Evolutionary conservation across 2,888 invertebrate species (phyloP).

Genomic region (Heterodera filipjevi): DNA sequence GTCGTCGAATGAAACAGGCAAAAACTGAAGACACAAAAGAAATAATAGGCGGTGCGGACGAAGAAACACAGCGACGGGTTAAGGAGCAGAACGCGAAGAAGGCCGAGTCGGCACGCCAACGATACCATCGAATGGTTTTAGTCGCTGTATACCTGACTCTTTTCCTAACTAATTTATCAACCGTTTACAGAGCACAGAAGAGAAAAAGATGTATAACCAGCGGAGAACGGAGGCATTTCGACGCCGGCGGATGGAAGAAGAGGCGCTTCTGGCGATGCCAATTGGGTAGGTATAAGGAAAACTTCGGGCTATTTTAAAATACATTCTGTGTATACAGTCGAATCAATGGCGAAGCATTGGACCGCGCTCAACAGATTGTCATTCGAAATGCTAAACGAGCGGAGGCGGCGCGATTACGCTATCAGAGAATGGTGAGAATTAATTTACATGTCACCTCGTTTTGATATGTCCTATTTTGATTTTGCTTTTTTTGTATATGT

Average conservation of each 20-base stretch:
- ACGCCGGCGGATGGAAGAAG: conserved; percentile 60
- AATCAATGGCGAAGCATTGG: conserved; percentile 60
- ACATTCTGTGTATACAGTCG: conserved; percentile 38
- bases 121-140: conserved; percentile 38
- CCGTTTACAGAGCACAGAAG: conserved; percentile 44
- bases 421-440: conserved; percentile 48
- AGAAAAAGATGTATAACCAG: conserved; percentile 62
- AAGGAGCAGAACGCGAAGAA: conserved; percentile 62
- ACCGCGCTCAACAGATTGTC: conserved; percentile 63
- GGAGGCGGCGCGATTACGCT: conserved; percentile 60
- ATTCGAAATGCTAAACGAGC: conserved; percentile 62
- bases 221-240: conserved; percentile 62
- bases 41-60: conserved; percentile 46
- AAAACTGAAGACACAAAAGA: conserved; percentile 45
- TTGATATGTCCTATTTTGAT: too few relatives aligned
- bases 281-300: conserved; percentile 52
- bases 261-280: conserved; percentile 62
- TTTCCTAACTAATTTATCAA: too few relatives aligned
- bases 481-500: too few relatives aligned
- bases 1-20: conserved; percentile 58
- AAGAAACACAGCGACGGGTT: conserved; percentile 55
- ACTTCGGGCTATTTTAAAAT: conserved; percentile 2
- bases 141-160: neutral
- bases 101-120: conserved; percentile 60
- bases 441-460: neutral